Base-by-base conservation (phyloP, 2,888 invertebrate species). In the Apodemia zela region DNA sequence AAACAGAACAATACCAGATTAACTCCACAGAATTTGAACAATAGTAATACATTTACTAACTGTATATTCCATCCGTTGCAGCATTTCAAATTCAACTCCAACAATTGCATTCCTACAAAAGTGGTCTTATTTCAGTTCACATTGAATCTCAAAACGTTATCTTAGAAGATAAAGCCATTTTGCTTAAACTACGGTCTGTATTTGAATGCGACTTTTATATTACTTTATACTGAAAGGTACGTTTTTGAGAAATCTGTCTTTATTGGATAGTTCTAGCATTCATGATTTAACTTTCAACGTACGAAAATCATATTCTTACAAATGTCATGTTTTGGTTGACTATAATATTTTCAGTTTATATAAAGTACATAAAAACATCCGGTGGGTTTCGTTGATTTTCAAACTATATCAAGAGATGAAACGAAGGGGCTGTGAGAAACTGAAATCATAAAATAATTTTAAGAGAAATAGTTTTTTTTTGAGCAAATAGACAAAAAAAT, bases 51-150 rank as follows among this genome's bases (percentile, higher is more conserved):
- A 42, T 42, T 42, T 42, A 38, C 6, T 6, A 29, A 13, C 13
- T 38, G 42, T 42, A 15, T 42, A 10, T 42, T 42, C 38, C 13
- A 38, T 42, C 3, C 38, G 38, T 49, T 3, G 51, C 51, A 51
- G 51, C 11, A 38, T 49, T 51, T 17, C 8, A 17, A 51, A 21
- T 17, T 21, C 51, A 51, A 21, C 51, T 51, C 5, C 18, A 18
- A 49, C 51, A 54, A 54, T 54, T 21, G 54, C 54, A 54, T 54
- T 15, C 25, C 54, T 54, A 25, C 54, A 21, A 54, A 54, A 54
- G 54, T 21, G 21, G 54, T 25, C 13, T 54, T 21, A 54, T 54
- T 54, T 21, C 25, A 54, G 13, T 54, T 54, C 54, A 13, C 11
- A 21, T 51, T 8, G 51, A 51, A 21, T 51, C 51, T 21, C 13